Evolutionary conservation across 2,888 invertebrate genomes (phyloP), one percentile per base, ranked within the genome.

Genomic region (Drosophila buzzatii): DNA sequence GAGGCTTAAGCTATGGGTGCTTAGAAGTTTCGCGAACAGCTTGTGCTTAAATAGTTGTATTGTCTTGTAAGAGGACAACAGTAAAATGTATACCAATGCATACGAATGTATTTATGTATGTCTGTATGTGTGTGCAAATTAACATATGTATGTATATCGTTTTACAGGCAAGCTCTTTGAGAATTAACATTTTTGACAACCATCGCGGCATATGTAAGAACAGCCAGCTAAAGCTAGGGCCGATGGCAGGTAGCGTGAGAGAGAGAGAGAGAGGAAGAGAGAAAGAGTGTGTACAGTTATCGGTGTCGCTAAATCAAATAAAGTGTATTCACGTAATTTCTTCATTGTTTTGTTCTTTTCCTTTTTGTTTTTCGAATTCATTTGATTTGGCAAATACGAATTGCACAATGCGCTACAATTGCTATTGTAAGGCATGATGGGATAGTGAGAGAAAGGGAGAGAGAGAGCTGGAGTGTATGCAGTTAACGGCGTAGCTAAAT

Each of bases 1-100:
- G 57, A 39, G 57, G 52, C 44, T 44, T 57, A 3, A 33, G 31
- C 57, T 51, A 61, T 35, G 67, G 73, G 73, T 72, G 73, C 53
- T 45, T 61, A 44, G 47, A 37, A 37, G 16, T 37, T 58, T 41
- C 18, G 45, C 8, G 18, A 59, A 33, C 18, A 64, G 41, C 20
- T 31, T 49, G n/a, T 33, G 35, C 16, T 41, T 42, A 33, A 31
- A 44, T 33, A 56, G 20, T 56, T 31, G 16, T 12, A n/a, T 39
- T 55, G 55, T 27, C 55, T 39, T 56, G 35, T 7, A 45, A 45
- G 23, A 45, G 35, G n/a, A 35, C 45, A 45, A 37, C 33, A 23
- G 55, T 51, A 35, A 35, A 35, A 20, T 35, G 33, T 14, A 18
- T 47, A 16, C 10, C 39, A 55, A 41, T 18, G 3, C 39, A 14